A percentile compares a stretch with the other conserved stretches of the same genome.
phyloP scores from a whole-genome alignment of 2,888 invertebrate genomes.

The Dorcus parallelipipedus region DNA sequence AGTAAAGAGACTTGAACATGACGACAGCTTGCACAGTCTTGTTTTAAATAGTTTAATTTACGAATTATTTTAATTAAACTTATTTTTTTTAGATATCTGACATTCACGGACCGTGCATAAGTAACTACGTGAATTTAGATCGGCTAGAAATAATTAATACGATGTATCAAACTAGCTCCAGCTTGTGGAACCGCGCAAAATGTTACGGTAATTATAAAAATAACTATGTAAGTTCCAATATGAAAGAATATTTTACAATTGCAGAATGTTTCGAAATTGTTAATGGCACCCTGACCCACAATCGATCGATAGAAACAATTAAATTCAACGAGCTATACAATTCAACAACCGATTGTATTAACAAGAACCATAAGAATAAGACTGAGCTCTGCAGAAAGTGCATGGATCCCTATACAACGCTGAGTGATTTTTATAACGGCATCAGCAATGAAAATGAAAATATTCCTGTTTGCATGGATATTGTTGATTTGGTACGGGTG shows the following conservation, averaged over 20 bases:
- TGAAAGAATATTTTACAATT: slow-evolving; percentile 29
- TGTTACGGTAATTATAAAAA: slow-evolving; percentile 55
- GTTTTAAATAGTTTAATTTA: not conserved
- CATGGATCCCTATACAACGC: slow-evolving; percentile 51
- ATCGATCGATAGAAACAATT: slow-evolving; percentile 52
- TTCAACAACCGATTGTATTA: slow-evolving; percentile 50
- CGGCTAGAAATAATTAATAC: slow-evolving; percentile 59
- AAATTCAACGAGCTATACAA: slow-evolving; percentile 52
- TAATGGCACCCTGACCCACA: slow-evolving; percentile 44
- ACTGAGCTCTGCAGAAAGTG: slow-evolving; percentile 54
- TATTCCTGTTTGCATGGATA: slow-evolving; percentile 64
- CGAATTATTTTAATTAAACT: not conserved
- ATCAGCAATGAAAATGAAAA: slow-evolving; percentile 58
- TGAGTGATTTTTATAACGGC: slow-evolving; percentile 58
- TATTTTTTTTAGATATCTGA: slow-evolving; percentile 35
- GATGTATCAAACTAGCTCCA: slow-evolving; percentile 54
- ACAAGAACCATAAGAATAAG: slow-evolving; percentile 39
- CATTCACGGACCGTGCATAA: slow-evolving; percentile 57
- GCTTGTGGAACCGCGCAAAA: slow-evolving; percentile 60
- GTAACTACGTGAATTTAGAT: slow-evolving; percentile 59
- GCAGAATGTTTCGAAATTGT: slow-evolving; percentile 58
- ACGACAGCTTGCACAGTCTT: not conserved
- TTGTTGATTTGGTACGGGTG: slow-evolving; percentile 61
- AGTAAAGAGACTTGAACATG: not conserved
- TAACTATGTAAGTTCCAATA: not conserved